phyloP scores from a whole-genome alignment of 2,113 vertebrate species.

The Aix galericulata region DNA sequence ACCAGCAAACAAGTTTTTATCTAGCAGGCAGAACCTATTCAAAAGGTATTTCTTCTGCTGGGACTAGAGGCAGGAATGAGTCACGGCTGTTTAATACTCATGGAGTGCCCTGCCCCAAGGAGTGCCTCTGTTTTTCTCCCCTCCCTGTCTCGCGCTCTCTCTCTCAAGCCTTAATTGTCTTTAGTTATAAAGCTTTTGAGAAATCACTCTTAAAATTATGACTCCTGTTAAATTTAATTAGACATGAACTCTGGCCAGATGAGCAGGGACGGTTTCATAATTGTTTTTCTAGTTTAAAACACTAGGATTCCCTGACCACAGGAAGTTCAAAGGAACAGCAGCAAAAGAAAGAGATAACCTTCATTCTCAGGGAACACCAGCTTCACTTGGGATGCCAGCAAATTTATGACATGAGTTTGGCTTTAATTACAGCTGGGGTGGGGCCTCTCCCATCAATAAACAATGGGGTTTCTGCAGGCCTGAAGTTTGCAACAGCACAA shows the following conservation, averaged over 20 bases:
- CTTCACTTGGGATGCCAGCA: neutral
- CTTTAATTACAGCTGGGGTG: neutral
- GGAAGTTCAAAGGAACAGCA: slow-evolving; percentile 45
- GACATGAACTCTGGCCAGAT: neutral
- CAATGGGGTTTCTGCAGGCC: neutral
- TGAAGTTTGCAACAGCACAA: neutral
- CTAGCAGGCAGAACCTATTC: slow-evolving; percentile 57
- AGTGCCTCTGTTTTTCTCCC: slow-evolving; percentile 61
- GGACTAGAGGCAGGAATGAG: slow-evolving; percentile 68
- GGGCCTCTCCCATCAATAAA: neutral
- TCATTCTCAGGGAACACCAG: neutral
- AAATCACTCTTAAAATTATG: slow-evolving; percentile 59
- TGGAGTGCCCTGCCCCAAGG: slow-evolving; percentile 73
- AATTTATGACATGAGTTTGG: neutral
- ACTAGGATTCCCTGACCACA: slow-evolving; percentile 24
- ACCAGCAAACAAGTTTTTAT: slow-evolving; percentile 70
- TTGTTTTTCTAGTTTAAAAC: neutral
- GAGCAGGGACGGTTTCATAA: neutral
- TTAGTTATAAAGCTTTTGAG: slow-evolving; percentile 57
- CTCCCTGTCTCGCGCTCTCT: slow-evolving; percentile 11
- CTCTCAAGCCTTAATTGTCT: slow-evolving; percentile 63
- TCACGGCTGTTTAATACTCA: slow-evolving; percentile 57
- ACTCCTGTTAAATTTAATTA: slow-evolving; percentile 64
- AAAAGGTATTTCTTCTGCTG: slow-evolving; percentile 62
- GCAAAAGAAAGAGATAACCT: neutral